Base-by-base conservation (phyloP, 1,140 invertebrate species). In the Elymnias hypermnestra region DNA sequence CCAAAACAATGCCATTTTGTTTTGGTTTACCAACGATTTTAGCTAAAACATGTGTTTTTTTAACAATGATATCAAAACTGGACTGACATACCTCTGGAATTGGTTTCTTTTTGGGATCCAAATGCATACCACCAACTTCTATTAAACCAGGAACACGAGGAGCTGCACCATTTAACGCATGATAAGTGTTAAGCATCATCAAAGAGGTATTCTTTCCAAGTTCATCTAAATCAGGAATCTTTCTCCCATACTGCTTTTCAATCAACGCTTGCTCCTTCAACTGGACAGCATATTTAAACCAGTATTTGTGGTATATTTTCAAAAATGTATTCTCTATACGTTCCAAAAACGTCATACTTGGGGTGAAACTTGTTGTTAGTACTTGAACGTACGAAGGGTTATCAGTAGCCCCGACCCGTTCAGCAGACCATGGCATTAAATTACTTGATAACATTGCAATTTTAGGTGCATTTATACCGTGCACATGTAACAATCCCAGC, bases 301-400 rank as follows among this genome's bases (percentile, higher is more conserved):
- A 73, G 1, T 64, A 39, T 26, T 75, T 75, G 28, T 68, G 70
- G 19, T 72, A 72, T 5, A 59, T 9, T 4, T 63, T 55, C 4
- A 81, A 26, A 15, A 83, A 55, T 2, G 72, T 69, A 57, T 93
- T 93, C 1, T 73, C 57, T 1, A 91, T 9, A 9, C 91, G 76
- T 33, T 92, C 75, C 2, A 64, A 31, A 33, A 92, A 91, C 1
- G 53, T 84, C 87, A 93, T 89, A 17, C 40, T 37, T 2, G 52
- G 18, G 1, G 70, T 56, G 18, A 76, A 83, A 0, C 72, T 58
- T 1, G 86, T 57, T 14, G 89, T 89, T 22, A 89, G 53, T 2
- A 72, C 71, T 0, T 92, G 90, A 0, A 92, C 77, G 61, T 90
- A 91, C 1, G 90, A 86, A 0, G 91, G 89, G 57, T 91, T 90